Conservation (phyloP, 2,797 vertebrate species). For the Glossophaga mutica region DNA sequence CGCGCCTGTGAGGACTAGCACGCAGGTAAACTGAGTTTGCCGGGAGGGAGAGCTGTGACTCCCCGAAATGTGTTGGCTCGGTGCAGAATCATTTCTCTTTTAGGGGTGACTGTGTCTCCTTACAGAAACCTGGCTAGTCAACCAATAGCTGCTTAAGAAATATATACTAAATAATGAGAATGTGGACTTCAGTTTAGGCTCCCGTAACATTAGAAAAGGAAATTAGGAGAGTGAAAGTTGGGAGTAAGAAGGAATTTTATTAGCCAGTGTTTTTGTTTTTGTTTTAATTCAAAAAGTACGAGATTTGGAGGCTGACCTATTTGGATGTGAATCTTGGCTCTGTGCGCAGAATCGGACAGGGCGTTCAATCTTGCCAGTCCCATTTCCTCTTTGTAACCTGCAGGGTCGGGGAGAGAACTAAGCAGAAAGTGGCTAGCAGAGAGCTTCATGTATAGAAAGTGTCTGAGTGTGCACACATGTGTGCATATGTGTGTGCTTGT, state of each 20-base stretch:
- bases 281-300: background rate
- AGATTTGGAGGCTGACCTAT: background rate
- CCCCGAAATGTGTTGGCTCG: background rate
- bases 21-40: conserved; percentile 76
- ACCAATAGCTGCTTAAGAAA: background rate
- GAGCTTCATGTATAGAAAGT: background rate
- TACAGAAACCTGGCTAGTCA: background rate
- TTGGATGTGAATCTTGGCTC: background rate
- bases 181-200: background rate
- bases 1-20: background rate
- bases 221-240: background rate
- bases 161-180: background rate
- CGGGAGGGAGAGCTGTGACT: background rate
- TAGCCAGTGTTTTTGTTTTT: background rate
- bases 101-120: background rate
- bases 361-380: background rate
- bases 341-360: background rate
- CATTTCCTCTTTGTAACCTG: background rate
- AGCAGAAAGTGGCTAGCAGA: background rate
- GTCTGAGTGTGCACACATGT: background rate
- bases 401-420: background rate
- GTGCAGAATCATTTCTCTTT: background rate
- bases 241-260: background rate
- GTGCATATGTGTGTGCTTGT: background rate
- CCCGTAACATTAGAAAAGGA: background rate